Evolutionary conservation across 2,888 invertebrate genomes (phyloP).

Genomic region (Scaptomyza caliginosa): DNA sequence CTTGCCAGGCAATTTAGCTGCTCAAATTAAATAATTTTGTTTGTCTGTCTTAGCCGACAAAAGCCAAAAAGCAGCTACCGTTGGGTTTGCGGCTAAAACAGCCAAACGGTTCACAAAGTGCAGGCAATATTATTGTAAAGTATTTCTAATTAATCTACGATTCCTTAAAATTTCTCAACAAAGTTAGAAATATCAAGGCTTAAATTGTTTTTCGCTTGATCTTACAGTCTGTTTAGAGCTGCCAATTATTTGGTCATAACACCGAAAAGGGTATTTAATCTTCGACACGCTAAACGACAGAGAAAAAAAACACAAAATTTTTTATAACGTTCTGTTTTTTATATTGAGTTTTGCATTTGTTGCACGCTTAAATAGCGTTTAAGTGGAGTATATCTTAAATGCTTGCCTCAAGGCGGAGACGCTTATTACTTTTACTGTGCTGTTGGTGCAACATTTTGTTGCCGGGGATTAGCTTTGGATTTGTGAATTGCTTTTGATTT

Average conservation of each 20-base stretch:
- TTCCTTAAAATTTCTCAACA: no score
- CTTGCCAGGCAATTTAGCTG: slow-evolving; percentile 45
- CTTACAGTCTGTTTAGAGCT: background rate
- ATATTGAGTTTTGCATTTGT: slow-evolving; percentile 41
- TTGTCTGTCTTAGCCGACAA: slow-evolving; percentile 46
- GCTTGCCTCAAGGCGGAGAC: slow-evolving; percentile 55
- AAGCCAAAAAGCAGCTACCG: slow-evolving; percentile 51
- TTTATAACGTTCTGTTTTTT: slow-evolving; percentile 9
- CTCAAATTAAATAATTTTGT: slow-evolving; percentile 67
- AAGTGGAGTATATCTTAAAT: slow-evolving; percentile 76
- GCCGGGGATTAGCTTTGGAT: slow-evolving; percentile 52
- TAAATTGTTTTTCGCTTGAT: background rate
- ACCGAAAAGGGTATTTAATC: slow-evolving; percentile 20
- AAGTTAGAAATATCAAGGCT: background rate
- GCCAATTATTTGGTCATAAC: slow-evolving; percentile 1
- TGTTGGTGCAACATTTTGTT: slow-evolving; percentile 45
- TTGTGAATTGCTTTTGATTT: slow-evolving; percentile 27
- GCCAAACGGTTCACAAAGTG: slow-evolving; percentile 22
- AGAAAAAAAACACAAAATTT: background rate
- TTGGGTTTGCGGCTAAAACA: slow-evolving; percentile 39
- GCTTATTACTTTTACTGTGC: slow-evolving; percentile 33
- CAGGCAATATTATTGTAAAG: no score
- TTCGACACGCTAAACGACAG: slow-evolving; percentile 2
- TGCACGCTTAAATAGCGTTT: slow-evolving; percentile 66
- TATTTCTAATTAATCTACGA: no score